Evolutionary conservation across 2,113 vertebrate genomes (phyloP), one percentile per base, ranked within the genome.

Genomic region (Chaetorhynchus papuensis): DNA sequence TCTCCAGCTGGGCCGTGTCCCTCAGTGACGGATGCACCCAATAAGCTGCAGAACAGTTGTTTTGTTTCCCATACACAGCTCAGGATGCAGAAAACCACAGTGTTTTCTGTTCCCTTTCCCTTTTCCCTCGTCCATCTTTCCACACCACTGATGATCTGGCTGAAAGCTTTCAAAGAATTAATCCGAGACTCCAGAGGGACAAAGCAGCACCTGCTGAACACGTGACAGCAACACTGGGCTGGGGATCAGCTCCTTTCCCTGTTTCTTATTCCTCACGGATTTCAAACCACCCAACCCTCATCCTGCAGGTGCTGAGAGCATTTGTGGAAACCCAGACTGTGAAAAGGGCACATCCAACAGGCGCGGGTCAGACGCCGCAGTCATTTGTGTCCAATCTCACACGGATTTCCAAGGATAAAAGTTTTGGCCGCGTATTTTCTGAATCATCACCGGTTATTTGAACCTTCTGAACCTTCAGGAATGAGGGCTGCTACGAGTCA

Each of bases 131-230:
- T n/a, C 12, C 31, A 14, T 87, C 61, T 68, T 89, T 87, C 84
- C 33, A 49, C 65, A 37, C 75, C 64, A 1, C 24, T 14, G 20
- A 19, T 64, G 68, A 78, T 18, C 15, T 28, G 76, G 63, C 71
- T 52, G 76, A 89, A 91, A 95, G 20, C 66, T 94, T 96, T 81
- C 81, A 74, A 96, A 95, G 57, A 69, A 68, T 86, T 60, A 47
- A 94, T 74, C 56, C 39, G 28, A 91, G 95, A 83, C 17, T 15
- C 24, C 4, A 13, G 87, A 56, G 7, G 63, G 94, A 59, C 64
- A 87, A 41, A 57, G 66, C 35, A 69, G 76, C 86, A 88, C 79
- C 47, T 70, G 41, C 39, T 93, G 71, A 85, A 88, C 0, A 21
- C n/a, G 8, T 89, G 70, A 78, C 11, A 7, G 76, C 60, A 50